Conservation (phyloP, 2,888 invertebrate species). For the Nephrocerus scutellatus region DNA sequence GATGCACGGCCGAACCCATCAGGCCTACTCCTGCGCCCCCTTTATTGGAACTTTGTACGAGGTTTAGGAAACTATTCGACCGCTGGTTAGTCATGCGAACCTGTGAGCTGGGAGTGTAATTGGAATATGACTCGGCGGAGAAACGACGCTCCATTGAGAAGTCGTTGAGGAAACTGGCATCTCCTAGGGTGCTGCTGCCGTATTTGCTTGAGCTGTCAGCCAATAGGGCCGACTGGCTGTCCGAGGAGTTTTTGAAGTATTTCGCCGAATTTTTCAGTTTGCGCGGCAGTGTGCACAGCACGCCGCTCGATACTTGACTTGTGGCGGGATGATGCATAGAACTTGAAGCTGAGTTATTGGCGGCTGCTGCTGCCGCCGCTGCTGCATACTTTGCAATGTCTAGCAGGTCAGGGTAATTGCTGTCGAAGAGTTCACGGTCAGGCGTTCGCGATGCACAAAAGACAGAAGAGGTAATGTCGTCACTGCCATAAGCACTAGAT, state of each 20-base stretch:
- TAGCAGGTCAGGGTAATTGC: conserved; percentile 44
- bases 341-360: too few species aligned
- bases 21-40: conserved; percentile 16
- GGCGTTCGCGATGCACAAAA: conserved; percentile 44
- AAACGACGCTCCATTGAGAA: conserved; percentile 48
- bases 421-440: conserved; percentile 45
- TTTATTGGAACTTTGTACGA: conserved; percentile 52
- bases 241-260: conserved; percentile 50
- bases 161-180: conserved; percentile 55
- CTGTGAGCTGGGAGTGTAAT: conserved; percentile 40
- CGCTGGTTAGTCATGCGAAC: too few species aligned
- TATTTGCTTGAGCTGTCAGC: conserved; percentile 58
- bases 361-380: conserved; percentile 29
- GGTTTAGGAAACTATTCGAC: conserved; percentile 65
- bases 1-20: conserved; percentile 20
- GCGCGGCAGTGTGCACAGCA: conserved; percentile 62
- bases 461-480: conserved; percentile 39
- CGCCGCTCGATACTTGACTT: conserved; percentile 23
- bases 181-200: conserved; percentile 62
- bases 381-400: conserved; percentile 45
- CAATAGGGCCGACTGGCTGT: conserved; percentile 68
- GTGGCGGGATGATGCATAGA: too few species aligned
- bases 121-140: conserved; percentile 50
- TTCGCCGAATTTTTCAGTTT: conserved; percentile 42
- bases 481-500: conserved; percentile 26